Percentiles rank a stretch among this genome's conserved stretches.
Conservation (phyloP, 2,113 vertebrate genomes). For the Osmerus mordax region DNA sequence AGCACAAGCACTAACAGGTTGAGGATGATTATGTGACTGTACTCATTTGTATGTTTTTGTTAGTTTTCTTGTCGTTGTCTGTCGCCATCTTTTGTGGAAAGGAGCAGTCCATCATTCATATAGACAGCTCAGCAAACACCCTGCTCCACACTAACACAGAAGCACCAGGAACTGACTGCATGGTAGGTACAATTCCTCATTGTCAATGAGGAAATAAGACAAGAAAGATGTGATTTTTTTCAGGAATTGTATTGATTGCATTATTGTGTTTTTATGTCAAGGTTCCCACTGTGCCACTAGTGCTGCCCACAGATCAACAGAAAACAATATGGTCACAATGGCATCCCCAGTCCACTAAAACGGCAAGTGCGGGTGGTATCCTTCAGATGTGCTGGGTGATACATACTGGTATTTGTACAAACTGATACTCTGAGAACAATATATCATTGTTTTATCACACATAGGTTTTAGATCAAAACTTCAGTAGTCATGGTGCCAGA, state of each 20-base stretch:
- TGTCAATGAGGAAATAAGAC: background rate
- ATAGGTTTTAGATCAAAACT: constrained; percentile 5
- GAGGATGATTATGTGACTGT: background rate
- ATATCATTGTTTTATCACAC: background rate
- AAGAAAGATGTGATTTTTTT: background rate
- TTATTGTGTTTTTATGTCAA: background rate
- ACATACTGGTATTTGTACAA: no score
- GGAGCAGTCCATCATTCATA: background rate
- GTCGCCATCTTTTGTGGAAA: constrained; percentile 16
- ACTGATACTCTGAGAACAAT: background rate
- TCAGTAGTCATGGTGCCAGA: background rate
- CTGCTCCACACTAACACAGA: constrained; percentile 43
- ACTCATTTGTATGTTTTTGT: background rate
- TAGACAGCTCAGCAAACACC: background rate
- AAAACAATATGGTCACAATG: background rate
- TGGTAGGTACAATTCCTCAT: constrained; percentile 25
- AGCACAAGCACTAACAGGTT: no score
- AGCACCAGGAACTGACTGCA: constrained; percentile 45
- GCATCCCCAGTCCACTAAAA: accelerated
- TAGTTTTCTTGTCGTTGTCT: constrained; percentile 38
- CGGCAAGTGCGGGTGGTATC: background rate
- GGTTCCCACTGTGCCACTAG: background rate
- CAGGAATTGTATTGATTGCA: background rate
- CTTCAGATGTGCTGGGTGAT: no score
- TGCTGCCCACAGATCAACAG: background rate